A percentile compares a stretch with the other conserved stretches of the same genome.
These are phyloP conservation scores for Lasioglossum pauxillum DNA, from an alignment of 2,888 invertebrate genomes.

Conservation along the genomic window DNA sequence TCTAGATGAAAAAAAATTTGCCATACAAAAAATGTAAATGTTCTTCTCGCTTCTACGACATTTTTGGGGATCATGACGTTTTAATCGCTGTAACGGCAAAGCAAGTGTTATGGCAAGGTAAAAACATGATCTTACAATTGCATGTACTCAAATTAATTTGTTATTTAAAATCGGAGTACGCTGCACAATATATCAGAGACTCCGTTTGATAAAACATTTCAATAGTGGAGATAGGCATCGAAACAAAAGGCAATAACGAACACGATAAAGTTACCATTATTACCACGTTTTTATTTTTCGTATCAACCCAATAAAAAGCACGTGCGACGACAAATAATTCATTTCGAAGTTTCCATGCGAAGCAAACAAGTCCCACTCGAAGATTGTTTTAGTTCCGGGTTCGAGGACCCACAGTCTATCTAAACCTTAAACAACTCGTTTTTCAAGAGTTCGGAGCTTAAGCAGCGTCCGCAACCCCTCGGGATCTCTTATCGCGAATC, in stretches of 20 bases:
- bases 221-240: not conserved
- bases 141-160: too few species aligned
- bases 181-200: too few species aligned
- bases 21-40: too few species aligned
- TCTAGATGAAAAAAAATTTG: too few species aligned
- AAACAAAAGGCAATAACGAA: not conserved
- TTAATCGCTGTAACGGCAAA: too few species aligned
- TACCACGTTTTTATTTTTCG: too few species aligned
- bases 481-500: not conserved
- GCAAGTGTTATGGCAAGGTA: too few species aligned
- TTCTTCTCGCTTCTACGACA: too few species aligned
- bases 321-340: not conserved
- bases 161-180: too few species aligned
- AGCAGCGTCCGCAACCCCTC: not conserved
- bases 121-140: too few species aligned
- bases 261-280: not conserved
- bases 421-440: conserved; percentile 9
- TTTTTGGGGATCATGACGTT: too few species aligned
- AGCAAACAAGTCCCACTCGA: not conserved
- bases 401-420: not conserved
- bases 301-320: not conserved
- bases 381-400: not conserved
- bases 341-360: not conserved
- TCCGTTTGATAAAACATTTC: not conserved
- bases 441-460: not conserved